A percentile compares a stretch with the other conserved stretches of the same genome.
Conservation (phyloP, 2,888 invertebrate genomes). For the Digitonthophagus gazella region DNA sequence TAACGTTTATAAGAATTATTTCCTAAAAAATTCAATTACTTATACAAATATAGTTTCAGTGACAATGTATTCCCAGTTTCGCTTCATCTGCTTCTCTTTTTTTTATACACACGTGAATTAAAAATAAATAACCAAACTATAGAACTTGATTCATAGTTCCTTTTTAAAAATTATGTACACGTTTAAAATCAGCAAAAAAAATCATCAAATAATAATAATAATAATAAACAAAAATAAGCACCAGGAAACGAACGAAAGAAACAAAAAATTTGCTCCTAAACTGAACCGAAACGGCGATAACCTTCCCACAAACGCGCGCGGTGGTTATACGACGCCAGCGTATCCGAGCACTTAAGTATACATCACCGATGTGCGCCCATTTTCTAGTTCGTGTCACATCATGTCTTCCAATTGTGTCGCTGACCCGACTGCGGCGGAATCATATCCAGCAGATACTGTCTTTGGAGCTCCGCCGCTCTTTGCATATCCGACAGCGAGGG, state of each 20-base stretch:
- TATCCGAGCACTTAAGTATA: conserved; percentile 26
- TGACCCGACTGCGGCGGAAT: conserved; percentile 68
- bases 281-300: neutral
- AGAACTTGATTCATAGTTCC: no score
- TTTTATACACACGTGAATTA: conserved; percentile 3
- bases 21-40: neutral
- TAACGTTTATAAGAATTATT: neutral
- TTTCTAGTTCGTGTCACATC: conserved; percentile 46
- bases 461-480: conserved; percentile 83
- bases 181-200: neutral
- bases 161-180: neutral
- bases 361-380: conserved; percentile 27
- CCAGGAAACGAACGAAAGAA: neutral
- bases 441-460: conserved; percentile 96
- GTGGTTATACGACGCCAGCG: conserved; percentile 13
- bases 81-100: neutral
- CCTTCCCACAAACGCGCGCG: conserved; percentile 19
- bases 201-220: neutral
- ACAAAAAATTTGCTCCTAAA: neutral
- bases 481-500: conserved; percentile 70
- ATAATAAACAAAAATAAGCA: neutral
- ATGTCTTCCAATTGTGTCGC: conserved; percentile 64
- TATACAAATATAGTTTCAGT: neutral
- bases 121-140: conserved; percentile 10
- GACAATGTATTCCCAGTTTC: neutral